These are phyloP conservation scores for Philypnodon macrostomus DNA, from an alignment of 2,797 vertebrate genomes.

Conservation along the genomic window DNA sequence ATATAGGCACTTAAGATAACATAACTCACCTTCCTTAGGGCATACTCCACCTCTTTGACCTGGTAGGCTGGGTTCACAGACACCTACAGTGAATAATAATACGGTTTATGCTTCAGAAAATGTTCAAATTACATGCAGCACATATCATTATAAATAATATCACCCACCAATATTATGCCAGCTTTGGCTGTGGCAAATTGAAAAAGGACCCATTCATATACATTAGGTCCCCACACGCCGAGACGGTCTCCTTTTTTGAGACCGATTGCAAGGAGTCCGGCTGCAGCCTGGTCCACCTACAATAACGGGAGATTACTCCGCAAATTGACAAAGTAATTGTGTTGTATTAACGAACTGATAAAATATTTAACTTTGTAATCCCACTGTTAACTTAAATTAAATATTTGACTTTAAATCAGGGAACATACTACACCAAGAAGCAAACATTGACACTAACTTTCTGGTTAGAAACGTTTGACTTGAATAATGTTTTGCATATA, in stretches of 20 bases:
- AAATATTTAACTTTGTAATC: too few relatives aligned
- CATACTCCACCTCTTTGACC: constrained; percentile 81
- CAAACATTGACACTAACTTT: too few relatives aligned
- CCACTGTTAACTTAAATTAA: not conserved
- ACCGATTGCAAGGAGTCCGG: constrained; percentile 88
- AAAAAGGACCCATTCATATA: constrained; percentile 87
- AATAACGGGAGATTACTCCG: not conserved
- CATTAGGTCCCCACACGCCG: constrained; percentile 94
- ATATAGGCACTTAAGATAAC: not conserved
- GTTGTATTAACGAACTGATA: not conserved
- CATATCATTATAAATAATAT: not conserved
- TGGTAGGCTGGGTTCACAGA: constrained; percentile 92
- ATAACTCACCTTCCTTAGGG: constrained; percentile 78
- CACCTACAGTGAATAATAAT: constrained; percentile 74
- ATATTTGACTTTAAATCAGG: too few relatives aligned
- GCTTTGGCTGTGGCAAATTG: constrained; percentile 91
- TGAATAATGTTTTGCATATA: too few relatives aligned
- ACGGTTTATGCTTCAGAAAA: not conserved
- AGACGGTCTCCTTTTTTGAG: constrained; percentile 86
- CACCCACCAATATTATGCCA: constrained; percentile 90
- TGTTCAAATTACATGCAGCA: not conserved
- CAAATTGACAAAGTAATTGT: not conserved
- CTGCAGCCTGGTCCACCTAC: constrained; percentile 87
- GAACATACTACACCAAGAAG: too few relatives aligned
- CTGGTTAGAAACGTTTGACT: too few relatives aligned